A percentile compares a stretch with the other conserved stretches of the same genome.
phyloP scores from a whole-genome alignment of 2,888 invertebrate species.

The Cheilosia impressa region DNA sequence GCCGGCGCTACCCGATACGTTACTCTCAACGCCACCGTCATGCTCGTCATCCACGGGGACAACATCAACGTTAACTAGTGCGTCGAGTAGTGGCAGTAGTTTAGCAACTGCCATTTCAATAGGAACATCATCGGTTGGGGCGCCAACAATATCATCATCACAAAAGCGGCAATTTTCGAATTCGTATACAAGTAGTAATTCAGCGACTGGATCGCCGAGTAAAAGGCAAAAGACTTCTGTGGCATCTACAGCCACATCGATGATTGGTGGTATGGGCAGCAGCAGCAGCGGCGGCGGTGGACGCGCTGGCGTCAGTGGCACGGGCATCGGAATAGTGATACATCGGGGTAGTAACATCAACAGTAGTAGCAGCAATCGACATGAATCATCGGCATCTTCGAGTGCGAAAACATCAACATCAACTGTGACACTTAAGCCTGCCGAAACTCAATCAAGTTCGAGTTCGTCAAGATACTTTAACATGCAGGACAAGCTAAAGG shows the following conservation, averaged over 20 bases:
- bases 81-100: conserved; percentile 50
- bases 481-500: conserved; percentile 83
- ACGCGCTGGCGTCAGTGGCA: conserved; percentile 47
- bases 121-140: conserved; percentile 38
- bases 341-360: conserved; percentile 57
- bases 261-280: conserved; percentile 40
- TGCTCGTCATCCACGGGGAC: conserved; percentile 64
- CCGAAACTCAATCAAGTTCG: conserved; percentile 46
- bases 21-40: conserved; percentile 82
- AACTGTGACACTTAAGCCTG: conserved; percentile 47
- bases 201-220: conserved; percentile 81
- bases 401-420: conserved; percentile 39
- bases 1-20: conserved; percentile 82
- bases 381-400: conserved; percentile 63
- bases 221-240: conserved; percentile 80
- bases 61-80: conserved; percentile 56
- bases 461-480: conserved; percentile 80
- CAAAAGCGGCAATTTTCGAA: conserved; percentile 67
- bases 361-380: conserved; percentile 61
- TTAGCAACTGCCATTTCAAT: conserved; percentile 50
- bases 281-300: conserved; percentile 15
- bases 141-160: conserved; percentile 57
- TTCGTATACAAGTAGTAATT: conserved; percentile 74
- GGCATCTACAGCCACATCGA: conserved; percentile 76
- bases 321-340: conserved; percentile 57